These are phyloP conservation scores for Gymnosoma rotundatum DNA, from an alignment of 2,888 invertebrate genomes.

Conservation along the genomic window DNA sequence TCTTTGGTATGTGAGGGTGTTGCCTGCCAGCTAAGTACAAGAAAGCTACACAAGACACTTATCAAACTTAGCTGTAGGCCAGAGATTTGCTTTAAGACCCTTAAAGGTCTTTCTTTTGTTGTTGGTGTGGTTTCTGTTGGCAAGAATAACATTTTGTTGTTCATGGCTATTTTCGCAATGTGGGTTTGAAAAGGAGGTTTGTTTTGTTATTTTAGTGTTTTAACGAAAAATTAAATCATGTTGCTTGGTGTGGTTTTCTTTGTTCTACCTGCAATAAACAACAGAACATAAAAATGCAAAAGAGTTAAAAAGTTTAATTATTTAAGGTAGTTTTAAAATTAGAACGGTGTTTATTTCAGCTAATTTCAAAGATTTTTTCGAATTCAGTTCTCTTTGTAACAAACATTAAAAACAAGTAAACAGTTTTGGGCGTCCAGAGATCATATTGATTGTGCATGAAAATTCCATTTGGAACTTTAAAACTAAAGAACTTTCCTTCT, in stretches of 20 bases:
- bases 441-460: too few species aligned
- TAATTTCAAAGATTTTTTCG: too few species aligned
- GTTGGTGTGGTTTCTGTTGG: neutral
- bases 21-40: slow-evolving; percentile 56
- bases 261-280: slow-evolving; percentile 23
- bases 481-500: too few species aligned
- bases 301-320: neutral
- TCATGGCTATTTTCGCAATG: slow-evolving; percentile 13
- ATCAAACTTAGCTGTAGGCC: slow-evolving; percentile 53
- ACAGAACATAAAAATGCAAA: slow-evolving; percentile 6
- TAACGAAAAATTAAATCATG: slow-evolving; percentile 20
- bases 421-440: too few species aligned
- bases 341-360: too few species aligned
- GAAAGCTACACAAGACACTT: slow-evolving; percentile 24
- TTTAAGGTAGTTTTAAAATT: too few species aligned
- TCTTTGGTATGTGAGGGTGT: slow-evolving; percentile 69
- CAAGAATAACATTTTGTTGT: slow-evolving; percentile 40
- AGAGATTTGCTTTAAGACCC: slow-evolving; percentile 52
- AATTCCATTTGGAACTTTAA: too few species aligned
- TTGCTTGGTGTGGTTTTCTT: slow-evolving; percentile 1
- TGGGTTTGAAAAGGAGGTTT: slow-evolving; percentile 3
- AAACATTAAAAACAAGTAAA: too few species aligned
- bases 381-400: too few species aligned
- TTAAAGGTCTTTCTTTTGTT: slow-evolving; percentile 33
- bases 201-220: slow-evolving; percentile 3